phyloP scores from a whole-genome alignment of 2,797 vertebrate genomes.

The Thunnus albacares region DNA sequence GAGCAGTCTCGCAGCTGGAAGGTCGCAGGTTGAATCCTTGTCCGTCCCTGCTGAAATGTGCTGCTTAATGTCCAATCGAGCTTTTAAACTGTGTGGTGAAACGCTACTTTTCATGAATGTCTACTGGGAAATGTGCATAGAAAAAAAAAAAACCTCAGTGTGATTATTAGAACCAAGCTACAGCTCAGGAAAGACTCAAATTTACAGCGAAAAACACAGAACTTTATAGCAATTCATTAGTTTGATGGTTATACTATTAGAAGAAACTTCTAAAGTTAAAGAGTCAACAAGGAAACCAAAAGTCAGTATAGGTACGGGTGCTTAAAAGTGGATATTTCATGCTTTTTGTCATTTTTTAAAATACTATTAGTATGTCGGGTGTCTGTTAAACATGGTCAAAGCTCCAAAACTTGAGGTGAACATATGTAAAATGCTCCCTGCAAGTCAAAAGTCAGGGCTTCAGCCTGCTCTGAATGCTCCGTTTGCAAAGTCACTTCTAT shows the following conservation, averaged over 20 bases:
- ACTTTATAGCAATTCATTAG: not conserved
- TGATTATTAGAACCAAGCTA: not conserved
- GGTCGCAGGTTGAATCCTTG: slow-evolving; percentile 29
- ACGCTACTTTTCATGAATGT: not conserved
- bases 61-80: not conserved
- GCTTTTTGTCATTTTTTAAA: too few relatives aligned
- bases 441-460: not conserved
- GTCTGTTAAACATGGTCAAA: too few relatives aligned
- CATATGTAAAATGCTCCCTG: too few relatives aligned
- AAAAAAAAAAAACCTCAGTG: not conserved
- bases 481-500: too few relatives aligned
- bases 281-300: not conserved
- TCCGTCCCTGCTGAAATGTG: not conserved
- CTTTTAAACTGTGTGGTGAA: not conserved
- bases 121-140: accelerated
- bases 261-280: too few relatives aligned
- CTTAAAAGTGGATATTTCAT: not conserved
- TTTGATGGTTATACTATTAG: not conserved
- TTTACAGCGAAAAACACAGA: not conserved
- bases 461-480: too few relatives aligned
- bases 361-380: too few relatives aligned
- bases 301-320: not conserved
- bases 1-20: slow-evolving; percentile 17
- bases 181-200: not conserved
- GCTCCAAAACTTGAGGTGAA: too few relatives aligned